Evolutionary conservation across 1,140 invertebrate species (phyloP).

Genomic region (Episyrphus balteatus): DNA sequence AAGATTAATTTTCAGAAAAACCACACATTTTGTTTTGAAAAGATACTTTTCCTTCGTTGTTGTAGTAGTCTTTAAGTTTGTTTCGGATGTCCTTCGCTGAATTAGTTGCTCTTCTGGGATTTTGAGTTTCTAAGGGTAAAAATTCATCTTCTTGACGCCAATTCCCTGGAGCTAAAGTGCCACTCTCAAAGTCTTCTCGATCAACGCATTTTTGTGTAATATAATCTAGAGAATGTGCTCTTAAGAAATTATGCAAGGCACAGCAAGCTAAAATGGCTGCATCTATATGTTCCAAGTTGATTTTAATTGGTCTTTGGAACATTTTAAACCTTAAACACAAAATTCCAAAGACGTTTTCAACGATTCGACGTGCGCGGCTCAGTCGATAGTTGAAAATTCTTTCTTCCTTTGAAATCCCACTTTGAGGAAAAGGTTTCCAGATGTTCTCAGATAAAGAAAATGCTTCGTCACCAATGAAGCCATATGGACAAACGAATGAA

Average conservation of each 20-base stretch:
- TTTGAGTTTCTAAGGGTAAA: no score
- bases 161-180: conserved; percentile 1
- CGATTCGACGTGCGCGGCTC: conserved; percentile 24
- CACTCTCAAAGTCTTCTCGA: conserved; percentile 3
- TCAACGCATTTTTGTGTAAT: conserved; percentile 2
- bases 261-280: conserved; percentile 2
- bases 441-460: conserved; percentile 36
- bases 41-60: no score
- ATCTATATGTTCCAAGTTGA: conserved; percentile 4
- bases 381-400: conserved; percentile 33
- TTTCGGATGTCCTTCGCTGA: no score
- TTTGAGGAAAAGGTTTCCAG: conserved; percentile 37
- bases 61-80: no score
- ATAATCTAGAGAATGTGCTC: conserved; percentile 1
- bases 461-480: conserved; percentile 40
- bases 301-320: conserved; percentile 2
- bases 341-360: conserved; percentile 39
- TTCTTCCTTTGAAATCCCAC: conserved; percentile 17
- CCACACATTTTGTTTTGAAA: no score
- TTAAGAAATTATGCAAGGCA: conserved; percentile 4
- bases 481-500: conserved; percentile 21
- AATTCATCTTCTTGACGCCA: conserved; percentile 1
- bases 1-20: no score
- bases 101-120: no score
- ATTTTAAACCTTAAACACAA: not conserved